Conservation (phyloP, 1,140 invertebrate species). For the Hypothenemus hampei region DNA sequence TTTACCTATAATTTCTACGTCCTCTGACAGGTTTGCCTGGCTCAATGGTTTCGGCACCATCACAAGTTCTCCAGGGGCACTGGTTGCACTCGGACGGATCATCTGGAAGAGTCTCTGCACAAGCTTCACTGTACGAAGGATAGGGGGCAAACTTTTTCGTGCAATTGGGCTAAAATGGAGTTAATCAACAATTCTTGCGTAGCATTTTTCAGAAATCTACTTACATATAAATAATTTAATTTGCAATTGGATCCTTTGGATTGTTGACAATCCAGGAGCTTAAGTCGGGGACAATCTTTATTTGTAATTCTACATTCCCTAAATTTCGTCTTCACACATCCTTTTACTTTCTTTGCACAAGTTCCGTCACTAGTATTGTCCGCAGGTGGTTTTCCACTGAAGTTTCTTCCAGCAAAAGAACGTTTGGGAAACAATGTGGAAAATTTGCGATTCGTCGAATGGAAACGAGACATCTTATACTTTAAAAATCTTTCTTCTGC, state of each 20-base stretch:
- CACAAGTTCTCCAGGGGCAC: conserved; percentile 29
- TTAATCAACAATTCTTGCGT: not conserved
- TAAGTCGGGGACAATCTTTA: conserved; percentile 10
- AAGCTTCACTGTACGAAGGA: conserved; percentile 28
- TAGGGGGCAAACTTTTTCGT: conserved; percentile 28
- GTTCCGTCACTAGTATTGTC: conserved; percentile 4
- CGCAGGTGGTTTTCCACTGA: not conserved
- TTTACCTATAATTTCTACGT: conserved; percentile 10
- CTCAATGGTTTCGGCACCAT: conserved; percentile 23
- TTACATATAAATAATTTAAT: conserved; percentile 21
- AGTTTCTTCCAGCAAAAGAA: not conserved
- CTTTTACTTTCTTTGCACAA: conserved; percentile 2
- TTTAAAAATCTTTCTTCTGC: conserved; percentile 15
- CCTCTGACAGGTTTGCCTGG: conserved; percentile 19
- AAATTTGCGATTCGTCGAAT: not conserved
- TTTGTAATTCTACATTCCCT: conserved; percentile 4
- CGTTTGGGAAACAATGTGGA: conserved; percentile 2
- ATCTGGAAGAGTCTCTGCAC: conserved; percentile 23
- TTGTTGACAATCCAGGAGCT: conserved; percentile 17
- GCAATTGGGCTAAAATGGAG: conserved; percentile 20
- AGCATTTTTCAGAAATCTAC: not conserved
- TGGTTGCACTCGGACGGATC: conserved; percentile 29
- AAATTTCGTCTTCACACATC: not conserved
- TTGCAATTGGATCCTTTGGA: conserved; percentile 18
- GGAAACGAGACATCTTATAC: conserved; percentile 6